Percentiles rank a stretch among this genome's conserved stretches.
Evolutionary conservation across 2,888 invertebrate genomes (phyloP).

Genomic region (Prosopocoilus inquinatus): DNA sequence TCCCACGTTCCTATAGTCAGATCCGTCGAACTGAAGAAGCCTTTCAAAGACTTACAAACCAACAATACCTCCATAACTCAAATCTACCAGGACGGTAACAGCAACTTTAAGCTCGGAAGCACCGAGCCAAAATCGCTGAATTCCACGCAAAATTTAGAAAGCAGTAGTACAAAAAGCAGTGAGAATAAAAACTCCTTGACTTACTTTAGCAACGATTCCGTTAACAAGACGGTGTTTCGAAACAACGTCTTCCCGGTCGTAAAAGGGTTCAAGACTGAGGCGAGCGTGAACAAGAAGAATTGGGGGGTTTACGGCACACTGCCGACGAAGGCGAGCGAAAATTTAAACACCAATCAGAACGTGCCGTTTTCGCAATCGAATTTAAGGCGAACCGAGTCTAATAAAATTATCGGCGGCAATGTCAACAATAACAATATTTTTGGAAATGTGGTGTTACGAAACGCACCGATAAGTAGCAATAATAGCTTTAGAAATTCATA

Average conservation of each 20-base stretch:
- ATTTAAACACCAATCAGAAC: conserved; percentile 35
- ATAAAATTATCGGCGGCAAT: conserved; percentile 25
- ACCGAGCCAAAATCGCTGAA: conserved; percentile 25
- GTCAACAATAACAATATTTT: conserved; percentile 20
- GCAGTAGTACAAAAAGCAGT: conserved; percentile 10
- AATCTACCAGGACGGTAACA: conserved; percentile 26
- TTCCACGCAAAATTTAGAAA: conserved; percentile 9
- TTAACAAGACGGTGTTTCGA: conserved; percentile 35
- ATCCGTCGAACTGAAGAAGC: conserved; percentile 54
- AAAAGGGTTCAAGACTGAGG: conserved; percentile 43
- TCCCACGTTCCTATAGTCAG: conserved; percentile 52
- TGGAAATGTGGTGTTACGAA: conserved; percentile 28
- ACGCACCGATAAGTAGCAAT: conserved; percentile 15
- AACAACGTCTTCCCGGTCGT: conserved; percentile 42
- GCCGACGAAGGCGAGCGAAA: conserved; percentile 33
- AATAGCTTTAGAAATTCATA: conserved; percentile 15
- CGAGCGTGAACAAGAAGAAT: conserved; percentile 30
- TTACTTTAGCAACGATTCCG: conserved; percentile 26
- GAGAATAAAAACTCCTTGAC: conserved; percentile 23
- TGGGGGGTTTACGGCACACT: conserved; percentile 38
- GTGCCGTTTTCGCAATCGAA: conserved; percentile 52
- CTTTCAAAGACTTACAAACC: conserved; percentile 37
- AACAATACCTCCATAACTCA: conserved; percentile 42
- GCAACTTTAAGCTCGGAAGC: conserved; percentile 9
- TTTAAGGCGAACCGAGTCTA: conserved; percentile 52